These are phyloP conservation scores for Conger conger DNA, from an alignment of 2,113 vertebrate species.

Conservation along the genomic window DNA sequence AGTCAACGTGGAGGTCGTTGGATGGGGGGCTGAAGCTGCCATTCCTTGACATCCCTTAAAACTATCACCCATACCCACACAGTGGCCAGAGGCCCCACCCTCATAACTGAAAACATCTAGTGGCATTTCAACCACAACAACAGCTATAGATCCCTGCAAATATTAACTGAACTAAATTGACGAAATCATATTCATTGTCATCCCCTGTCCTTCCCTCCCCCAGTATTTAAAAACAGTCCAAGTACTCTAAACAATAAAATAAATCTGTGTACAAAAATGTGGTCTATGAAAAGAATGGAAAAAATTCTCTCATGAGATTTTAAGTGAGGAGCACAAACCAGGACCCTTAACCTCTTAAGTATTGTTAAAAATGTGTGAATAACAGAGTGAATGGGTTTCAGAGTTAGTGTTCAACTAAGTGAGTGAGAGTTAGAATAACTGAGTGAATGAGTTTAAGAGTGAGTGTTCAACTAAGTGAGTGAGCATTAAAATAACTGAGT, in stretches of 20 bases:
- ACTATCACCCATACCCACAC: not conserved
- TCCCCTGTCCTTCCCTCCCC: too few species aligned
- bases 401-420: too few species aligned
- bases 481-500: not conserved
- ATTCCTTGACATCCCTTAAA: not conserved
- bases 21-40: not conserved
- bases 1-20: not conserved
- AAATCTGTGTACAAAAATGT: not conserved
- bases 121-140: not conserved
- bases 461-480: not conserved
- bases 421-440: too few species aligned
- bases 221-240: too few species aligned
- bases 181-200: too few species aligned
- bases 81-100: not conserved
- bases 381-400: too few species aligned
- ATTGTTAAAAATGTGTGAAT: not conserved
- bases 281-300: too few species aligned
- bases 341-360: not conserved
- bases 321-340: too few species aligned
- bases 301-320: too few species aligned
- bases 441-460: not conserved
- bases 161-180: not conserved
- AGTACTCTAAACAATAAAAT: not conserved
- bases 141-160: too few species aligned
- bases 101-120: not conserved